Base-by-base conservation (phyloP, 2,113 vertebrate genomes). In the Columba livia region DNA sequence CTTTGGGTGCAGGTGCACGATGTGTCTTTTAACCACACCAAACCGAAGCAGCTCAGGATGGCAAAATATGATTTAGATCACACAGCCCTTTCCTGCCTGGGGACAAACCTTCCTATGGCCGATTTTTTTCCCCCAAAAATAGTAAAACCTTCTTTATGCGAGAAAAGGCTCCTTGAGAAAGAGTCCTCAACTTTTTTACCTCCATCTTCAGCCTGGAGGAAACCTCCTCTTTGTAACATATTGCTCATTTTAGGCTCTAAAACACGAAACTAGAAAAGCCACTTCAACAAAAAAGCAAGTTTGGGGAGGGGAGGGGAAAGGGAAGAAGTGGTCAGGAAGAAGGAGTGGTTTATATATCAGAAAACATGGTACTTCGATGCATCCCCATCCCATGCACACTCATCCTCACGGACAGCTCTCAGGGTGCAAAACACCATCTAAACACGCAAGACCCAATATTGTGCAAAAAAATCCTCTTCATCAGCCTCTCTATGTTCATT, bases 291-390 rank as follows among this genome's bases (percentile, higher is more conserved):
- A 84, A 75, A 70, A 86, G n/a, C 18, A 8, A 51, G 5, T 18
- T 50, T n/a, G 67, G 31, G n/a, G 54, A 87, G 67, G 31, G 31
- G 44, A 87, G 47, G 31, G n/a, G 40, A 81, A 18, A 62, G 18
- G 11, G 6, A 66, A 67, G 73, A 58, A 34, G 5, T 3, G 6
- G 51, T 51, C 2, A 24, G 54, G 42, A 58, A 50, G 60, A 25
- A 60, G 66, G 26, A 32, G 21, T 12, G 15, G 1, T 78, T 88
- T 78, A 13, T 17, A 2, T 29, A 10, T 20, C 17, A 44, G 7
- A 42, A 79, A 93, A 26, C 2, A 11, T 1, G 5, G 6, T 9
- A 1, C 5, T 0, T 14, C 1, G 1, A 2, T 15, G 10, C 23
- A 21, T 47, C 25, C n/a, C 36, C 36, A 34, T 8, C 60, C 82